Conservation (phyloP, 2,797 vertebrate species). For the Gymnodraco acuticeps region DNA sequence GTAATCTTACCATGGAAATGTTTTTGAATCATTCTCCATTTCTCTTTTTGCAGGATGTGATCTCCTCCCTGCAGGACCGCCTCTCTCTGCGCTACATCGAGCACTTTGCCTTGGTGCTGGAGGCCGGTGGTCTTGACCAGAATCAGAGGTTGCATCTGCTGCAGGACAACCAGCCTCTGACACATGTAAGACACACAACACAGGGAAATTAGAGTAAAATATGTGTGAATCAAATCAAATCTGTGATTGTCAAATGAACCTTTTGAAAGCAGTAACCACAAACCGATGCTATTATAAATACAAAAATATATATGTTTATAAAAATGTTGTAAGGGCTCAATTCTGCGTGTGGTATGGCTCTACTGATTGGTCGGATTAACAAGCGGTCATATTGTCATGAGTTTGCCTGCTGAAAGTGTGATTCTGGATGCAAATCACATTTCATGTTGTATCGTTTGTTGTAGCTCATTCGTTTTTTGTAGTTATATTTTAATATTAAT, state of each 20-base stretch:
- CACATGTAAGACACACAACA: conserved; percentile 89
- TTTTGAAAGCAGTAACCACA: background rate
- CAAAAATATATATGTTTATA: too few relatives aligned
- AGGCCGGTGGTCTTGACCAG: conserved; percentile 93
- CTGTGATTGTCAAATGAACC: background rate
- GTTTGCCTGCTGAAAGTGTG: background rate
- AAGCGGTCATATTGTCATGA: background rate
- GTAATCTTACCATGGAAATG: conserved; percentile 21
- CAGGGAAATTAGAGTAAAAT: background rate
- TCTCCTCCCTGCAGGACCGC: conserved; percentile 96
- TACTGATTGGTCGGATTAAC: background rate
- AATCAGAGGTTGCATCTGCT: conserved; percentile 94
- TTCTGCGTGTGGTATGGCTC: background rate
- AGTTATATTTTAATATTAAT: background rate
- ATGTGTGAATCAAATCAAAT: too few relatives aligned
- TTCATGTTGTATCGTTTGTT: background rate
- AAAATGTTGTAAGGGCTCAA: background rate
- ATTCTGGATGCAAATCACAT: background rate
- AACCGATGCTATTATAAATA: background rate
- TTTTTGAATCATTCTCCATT: conserved; percentile 41
- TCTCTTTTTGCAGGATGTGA: conserved; percentile 90
- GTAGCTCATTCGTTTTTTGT: background rate
- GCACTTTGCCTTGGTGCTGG: conserved; percentile 97
- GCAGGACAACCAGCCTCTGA: conserved; percentile 96
- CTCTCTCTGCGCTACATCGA: conserved; percentile 97